Base-by-base conservation (phyloP, 2,888 invertebrate species). In the Cataglyphis rosenhaueri region DNA sequence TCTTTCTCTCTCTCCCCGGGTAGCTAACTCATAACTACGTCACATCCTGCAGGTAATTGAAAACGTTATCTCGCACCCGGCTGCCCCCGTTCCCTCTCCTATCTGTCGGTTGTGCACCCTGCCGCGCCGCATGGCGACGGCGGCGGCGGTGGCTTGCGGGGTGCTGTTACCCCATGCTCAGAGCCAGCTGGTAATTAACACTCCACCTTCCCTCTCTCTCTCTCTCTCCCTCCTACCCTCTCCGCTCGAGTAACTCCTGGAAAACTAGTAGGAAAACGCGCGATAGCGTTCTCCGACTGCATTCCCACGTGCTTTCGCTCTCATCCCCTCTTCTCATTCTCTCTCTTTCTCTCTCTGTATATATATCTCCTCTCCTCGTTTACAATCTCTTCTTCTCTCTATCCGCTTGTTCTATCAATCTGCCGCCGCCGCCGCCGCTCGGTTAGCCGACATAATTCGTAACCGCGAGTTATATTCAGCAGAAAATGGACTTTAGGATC, bases 21-120 rank as follows among this genome's bases (percentile, higher is more conserved):
- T 91, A 92, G 92, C 94, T 92, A 93, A 94, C 94, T 94, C 94
- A 93, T 94, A 94, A 94, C 93, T 94, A 92, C 94, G 92, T 94
- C 94, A 93, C 93, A 94, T 94, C 94, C 94, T 94, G 94, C 92
- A 92, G 94, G 94, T 94, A 94, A 94, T 94, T 94, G 94, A 94
- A 94, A 94, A 94, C 92, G 93, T 94, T 94, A 94, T 94, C 94
- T 94, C 91, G 92, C 91, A 90, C 92, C 93, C 93, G 89, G 88
- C 89, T 91, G 90, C 90, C 90, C 91, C 90, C 91, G 89, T 92
- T 68, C 57, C 92, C 93, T 91, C 92, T 91, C 89, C 92, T 86
- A 86, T 57, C 89, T 84, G 81, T 83, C 84, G 78, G 70, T 78
- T 81, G 87, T 85, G 79, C 75, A 66, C 59, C 86, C 87, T 65